These are phyloP conservation scores for Cotesia congregata DNA, from an alignment of 2,888 invertebrate species.

Conservation along the genomic window DNA sequence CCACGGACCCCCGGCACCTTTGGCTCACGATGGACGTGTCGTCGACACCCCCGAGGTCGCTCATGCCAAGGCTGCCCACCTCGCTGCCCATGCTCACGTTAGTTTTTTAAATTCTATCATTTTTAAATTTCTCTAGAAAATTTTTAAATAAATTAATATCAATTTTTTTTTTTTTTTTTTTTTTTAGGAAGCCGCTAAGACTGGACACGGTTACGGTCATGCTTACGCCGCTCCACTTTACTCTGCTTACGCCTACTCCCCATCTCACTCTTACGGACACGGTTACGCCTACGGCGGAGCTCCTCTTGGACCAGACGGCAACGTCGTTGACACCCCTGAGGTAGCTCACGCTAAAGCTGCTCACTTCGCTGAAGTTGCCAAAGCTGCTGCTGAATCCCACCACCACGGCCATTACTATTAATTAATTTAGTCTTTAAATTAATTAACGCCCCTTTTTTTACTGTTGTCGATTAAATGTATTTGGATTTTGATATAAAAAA, in stretches of 20 bases:
- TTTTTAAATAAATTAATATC: background rate
- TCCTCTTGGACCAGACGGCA: constrained; percentile 62
- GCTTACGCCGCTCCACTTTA: constrained; percentile 57
- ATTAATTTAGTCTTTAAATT: constrained; percentile 7
- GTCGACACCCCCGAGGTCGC: constrained; percentile 66
- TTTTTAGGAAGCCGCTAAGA: constrained; percentile 49
- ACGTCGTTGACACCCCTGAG: constrained; percentile 64
- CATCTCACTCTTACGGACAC: constrained; percentile 58
- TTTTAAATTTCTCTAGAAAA: background rate
- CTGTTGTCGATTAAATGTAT: background rate
- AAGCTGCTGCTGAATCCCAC: constrained; percentile 51
- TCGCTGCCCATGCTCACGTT: constrained; percentile 58
- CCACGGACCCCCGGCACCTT: constrained; percentile 57
- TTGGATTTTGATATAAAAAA: background rate
- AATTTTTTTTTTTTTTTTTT: background rate
- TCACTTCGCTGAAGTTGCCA: constrained; percentile 55
- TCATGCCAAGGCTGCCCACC: constrained; percentile 62
- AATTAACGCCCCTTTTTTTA: background rate
- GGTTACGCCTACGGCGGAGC: constrained; percentile 57
- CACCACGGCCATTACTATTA: constrained; percentile 42
- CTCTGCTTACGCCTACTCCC: constrained; percentile 53
- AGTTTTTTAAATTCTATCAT: background rate
- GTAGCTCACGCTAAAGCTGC: constrained; percentile 64
- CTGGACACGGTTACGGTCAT: constrained; percentile 33
- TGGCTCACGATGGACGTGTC: constrained; percentile 60